These are phyloP conservation scores for Suricata suricatta DNA, from an alignment of 2,113 vertebrate genomes.

Conservation along the genomic window DNA sequence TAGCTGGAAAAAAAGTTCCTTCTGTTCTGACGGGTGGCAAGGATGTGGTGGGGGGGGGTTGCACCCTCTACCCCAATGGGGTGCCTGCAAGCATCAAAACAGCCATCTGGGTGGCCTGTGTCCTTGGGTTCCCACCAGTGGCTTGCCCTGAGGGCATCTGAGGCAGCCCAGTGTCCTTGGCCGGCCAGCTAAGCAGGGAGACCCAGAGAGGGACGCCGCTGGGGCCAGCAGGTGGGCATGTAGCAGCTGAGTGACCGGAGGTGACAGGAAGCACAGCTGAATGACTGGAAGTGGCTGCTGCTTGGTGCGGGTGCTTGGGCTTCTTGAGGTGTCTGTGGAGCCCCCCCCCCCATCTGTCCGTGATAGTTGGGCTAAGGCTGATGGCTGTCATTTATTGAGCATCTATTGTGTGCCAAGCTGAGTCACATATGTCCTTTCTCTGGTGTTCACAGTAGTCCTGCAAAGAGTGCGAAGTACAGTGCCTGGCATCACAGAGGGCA, in stretches of 20 bases:
- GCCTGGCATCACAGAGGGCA: neutral
- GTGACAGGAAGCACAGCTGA: rapidly evolving
- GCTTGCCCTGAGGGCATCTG: neutral
- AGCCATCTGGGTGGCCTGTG: slow-evolving; percentile 2
- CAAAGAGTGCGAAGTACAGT: too few species aligned
- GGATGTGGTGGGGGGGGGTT: neutral
- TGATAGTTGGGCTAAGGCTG: neutral
- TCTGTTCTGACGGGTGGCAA: neutral
- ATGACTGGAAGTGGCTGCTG: neutral
- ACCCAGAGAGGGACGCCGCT: neutral
- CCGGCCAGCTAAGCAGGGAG: neutral
- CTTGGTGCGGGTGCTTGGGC: neutral
- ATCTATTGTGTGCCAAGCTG: neutral
- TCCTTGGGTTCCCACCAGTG: neutral
- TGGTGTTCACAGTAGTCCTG: neutral
- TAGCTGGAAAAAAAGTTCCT: neutral
- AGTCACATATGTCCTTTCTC: neutral
- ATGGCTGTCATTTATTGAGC: neutral
- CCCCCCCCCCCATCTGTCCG: neutral
- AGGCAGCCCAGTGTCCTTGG: neutral
- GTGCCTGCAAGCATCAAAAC: neutral
- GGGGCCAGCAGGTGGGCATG: rapidly evolving
- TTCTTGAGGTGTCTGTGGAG: rapidly evolving
- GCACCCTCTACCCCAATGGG: rapidly evolving
- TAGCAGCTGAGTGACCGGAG: neutral